Base-by-base conservation (phyloP, 2,888 invertebrate genomes). In the Oscheius sp. region DNA sequence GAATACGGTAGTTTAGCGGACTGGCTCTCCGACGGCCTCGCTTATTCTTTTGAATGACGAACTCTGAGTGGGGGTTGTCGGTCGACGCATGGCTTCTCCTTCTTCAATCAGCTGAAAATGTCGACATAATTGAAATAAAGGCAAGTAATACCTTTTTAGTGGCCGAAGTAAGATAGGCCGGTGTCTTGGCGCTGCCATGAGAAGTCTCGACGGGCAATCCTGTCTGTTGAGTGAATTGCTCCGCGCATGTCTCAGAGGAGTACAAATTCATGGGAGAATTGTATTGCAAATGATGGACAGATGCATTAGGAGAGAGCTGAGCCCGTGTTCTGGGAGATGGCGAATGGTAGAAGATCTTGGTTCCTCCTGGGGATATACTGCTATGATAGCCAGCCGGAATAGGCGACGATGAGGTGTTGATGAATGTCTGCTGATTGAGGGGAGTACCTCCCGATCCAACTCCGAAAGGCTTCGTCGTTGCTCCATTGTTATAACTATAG, bases 211-310 rank as follows among this genome's bases (percentile, higher is more conserved):
- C 69, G 7, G 52, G 46, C 49, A 70, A 53, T 49, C 85, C 86
- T n/a, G 85, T 85, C 73, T 85, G 85, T 61, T 81, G 79, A 13
- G 76, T 69, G 69, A 80, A 84, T 43, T 85, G 85, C 55, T 87
- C 86, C n/a, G 85, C 87, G 45, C 83, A 82, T 1, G 83, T 73
- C 35, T 85, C 84, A 12, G 79, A 70, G 9, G 87, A 87, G 74
- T 87, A 87, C 45, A 87, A 76, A 53, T 78, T 79, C 76, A 84
- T 78, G 27, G 87, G 87, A 2, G 87, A 85, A 77, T 87, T 87
- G 81, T 87, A 87, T 73, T 87, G 87, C 45, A 85, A 74, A 72
- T 87, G 86, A 21, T 74, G 73, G 49, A 84, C 63, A 1, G 82
- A 77, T 3, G 82, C 78, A 5, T 79, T 78, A 21, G 85, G 85